A percentile compares a stretch with the other conserved stretches of the same genome.
phyloP scores from a whole-genome alignment of 2,888 invertebrate genomes.

The Flabesymbios commensalis region DNA sequence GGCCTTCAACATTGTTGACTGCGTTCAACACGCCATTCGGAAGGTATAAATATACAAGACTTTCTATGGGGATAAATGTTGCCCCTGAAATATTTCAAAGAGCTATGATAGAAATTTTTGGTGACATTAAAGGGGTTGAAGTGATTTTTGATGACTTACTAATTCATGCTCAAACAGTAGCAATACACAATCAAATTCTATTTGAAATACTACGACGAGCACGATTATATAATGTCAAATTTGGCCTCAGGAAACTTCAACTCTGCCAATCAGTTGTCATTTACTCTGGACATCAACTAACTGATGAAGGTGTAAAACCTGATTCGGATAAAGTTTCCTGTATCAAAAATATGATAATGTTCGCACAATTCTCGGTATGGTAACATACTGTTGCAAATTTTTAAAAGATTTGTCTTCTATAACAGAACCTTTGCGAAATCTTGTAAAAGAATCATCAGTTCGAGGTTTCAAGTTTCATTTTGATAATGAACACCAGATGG shows the following conservation, averaged over 20 bases:
- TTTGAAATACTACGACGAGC: neutral
- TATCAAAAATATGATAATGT: no score
- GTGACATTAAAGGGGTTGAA: neutral
- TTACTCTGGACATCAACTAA: conserved; percentile 2
- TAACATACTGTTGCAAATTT: conserved; percentile 15
- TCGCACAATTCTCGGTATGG: conserved; percentile 19
- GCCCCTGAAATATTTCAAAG: conserved; percentile 13
- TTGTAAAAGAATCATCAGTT: conserved; percentile 16
- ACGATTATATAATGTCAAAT: conserved; percentile 1
- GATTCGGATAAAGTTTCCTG: conserved; percentile 4
- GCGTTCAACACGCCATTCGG: conserved; percentile 11
- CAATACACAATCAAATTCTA: neutral
- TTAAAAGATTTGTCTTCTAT: conserved; percentile 8
- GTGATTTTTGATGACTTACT: conserved; percentile 9
- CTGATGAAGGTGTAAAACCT: conserved; percentile 2
- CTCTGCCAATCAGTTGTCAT: neutral
- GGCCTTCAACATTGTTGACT: neutral
- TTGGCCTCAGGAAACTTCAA: neutral
- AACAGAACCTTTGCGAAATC: conserved; percentile 11
- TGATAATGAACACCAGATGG: conserved; percentile 14
- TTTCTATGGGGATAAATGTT: conserved; percentile 12
- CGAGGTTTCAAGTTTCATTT: conserved; percentile 10
- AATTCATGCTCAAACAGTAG: neutral
- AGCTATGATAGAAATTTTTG: conserved; percentile 8
- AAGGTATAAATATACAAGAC: conserved; percentile 3